phyloP scores from a whole-genome alignment of 2,113 vertebrate species.

The Takifugu bimaculatus region DNA sequence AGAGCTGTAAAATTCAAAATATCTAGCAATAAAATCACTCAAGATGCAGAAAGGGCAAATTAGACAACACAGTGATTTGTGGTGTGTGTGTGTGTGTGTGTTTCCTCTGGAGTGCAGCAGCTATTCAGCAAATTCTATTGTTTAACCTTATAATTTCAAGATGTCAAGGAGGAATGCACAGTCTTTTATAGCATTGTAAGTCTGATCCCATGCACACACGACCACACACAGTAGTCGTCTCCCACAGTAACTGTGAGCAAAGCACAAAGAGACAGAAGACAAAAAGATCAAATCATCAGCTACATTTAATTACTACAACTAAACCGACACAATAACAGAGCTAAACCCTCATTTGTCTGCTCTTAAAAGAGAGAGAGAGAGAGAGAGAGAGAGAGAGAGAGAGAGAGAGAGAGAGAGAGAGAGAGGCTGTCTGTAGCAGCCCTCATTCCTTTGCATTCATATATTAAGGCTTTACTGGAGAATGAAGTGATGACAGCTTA shows the following conservation, averaged over 20 bases:
- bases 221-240: slow-evolving; percentile 19
- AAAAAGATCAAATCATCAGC: slow-evolving; percentile 74
- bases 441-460: slow-evolving; percentile 31
- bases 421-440: too few relatives aligned
- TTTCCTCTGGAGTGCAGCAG: slow-evolving; percentile 19
- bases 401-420: neutral
- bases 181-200: slow-evolving; percentile 42
- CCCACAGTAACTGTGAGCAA: slow-evolving; percentile 34
- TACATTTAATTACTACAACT: slow-evolving; percentile 73
- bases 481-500: slow-evolving; percentile 74
- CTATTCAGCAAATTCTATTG: slow-evolving; percentile 55
- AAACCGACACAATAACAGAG: slow-evolving; percentile 65
- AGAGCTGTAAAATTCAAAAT: slow-evolving; percentile 19
- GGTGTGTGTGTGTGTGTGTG: neutral
- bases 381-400: slow-evolving; percentile 24
- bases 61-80: slow-evolving; percentile 20
- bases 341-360: slow-evolving; percentile 56
- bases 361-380: slow-evolving; percentile 24
- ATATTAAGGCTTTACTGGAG: slow-evolving; percentile 18
- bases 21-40: slow-evolving; percentile 29
- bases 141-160: slow-evolving; percentile 67
- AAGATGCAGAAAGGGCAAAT: slow-evolving; percentile 29
- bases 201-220: slow-evolving; percentile 15
- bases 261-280: slow-evolving; percentile 55
- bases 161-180: slow-evolving; percentile 34